phyloP scores from a whole-genome alignment of 2,113 vertebrate species.

The Notarius lentiginosus region DNA sequence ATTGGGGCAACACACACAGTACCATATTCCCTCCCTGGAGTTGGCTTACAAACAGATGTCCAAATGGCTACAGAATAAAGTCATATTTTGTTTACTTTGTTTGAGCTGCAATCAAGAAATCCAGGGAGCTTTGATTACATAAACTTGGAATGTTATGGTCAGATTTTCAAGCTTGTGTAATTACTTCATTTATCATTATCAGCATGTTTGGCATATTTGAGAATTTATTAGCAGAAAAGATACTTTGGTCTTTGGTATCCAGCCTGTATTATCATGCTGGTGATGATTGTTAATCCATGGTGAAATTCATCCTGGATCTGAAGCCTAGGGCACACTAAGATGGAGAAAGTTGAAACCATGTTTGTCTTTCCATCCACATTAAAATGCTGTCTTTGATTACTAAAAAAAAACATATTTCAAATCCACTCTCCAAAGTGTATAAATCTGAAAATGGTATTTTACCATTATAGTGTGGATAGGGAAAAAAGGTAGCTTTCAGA shows the following conservation, averaged over 20 bases:
- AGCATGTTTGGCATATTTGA: neutral
- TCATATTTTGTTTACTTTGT: conserved; percentile 30
- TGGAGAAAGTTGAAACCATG: neutral
- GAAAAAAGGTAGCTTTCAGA: neutral
- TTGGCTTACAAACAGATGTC: conserved; percentile 44
- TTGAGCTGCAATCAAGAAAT: conserved; percentile 33
- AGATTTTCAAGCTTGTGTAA: conserved; percentile 14
- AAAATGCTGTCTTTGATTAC: neutral
- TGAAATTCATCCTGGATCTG: conserved; percentile 11
- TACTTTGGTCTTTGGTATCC: neutral
- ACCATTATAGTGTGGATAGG: neutral
- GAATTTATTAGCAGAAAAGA: neutral
- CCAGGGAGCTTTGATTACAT: conserved; percentile 28
- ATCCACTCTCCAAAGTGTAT: neutral
- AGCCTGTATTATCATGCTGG: neutral
- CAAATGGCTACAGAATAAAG: conserved; percentile 33
- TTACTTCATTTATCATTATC: conserved; percentile 32
- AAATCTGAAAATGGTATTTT: neutral
- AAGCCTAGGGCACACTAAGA: neutral
- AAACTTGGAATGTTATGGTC: neutral
- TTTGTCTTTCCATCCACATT: neutral
- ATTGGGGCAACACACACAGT: conserved; percentile 49
- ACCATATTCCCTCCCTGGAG: conserved; percentile 40
- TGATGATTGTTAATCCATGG: neutral
- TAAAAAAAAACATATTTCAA: neutral